phyloP scores from a whole-genome alignment of 2,888 invertebrate species.

The Stenodera caucasica region DNA sequence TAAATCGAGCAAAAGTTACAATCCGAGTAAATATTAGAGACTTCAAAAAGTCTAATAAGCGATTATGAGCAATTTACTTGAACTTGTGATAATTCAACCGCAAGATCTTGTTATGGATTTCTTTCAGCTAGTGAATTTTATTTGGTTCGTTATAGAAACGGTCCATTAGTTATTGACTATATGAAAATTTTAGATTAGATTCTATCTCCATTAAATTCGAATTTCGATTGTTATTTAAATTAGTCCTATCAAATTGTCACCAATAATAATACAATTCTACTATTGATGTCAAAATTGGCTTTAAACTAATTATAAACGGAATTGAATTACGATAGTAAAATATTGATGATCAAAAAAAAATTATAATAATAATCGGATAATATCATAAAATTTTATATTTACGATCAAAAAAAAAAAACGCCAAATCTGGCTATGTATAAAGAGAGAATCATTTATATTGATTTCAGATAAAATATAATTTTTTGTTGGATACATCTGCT shows the following conservation, averaged over 20 bases:
- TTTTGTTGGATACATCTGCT: conserved; percentile 5
- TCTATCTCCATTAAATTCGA: no score
- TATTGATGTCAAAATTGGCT: background rate
- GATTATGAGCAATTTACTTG: conserved; percentile 44
- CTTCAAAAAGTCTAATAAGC: conserved; percentile 40
- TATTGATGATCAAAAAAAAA: background rate
- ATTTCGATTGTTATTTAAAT: no score
- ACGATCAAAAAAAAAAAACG: background rate
- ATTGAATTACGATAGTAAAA: background rate
- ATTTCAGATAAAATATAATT: conserved; percentile 1
- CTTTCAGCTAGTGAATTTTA: conserved; percentile 45
- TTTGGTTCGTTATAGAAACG: conserved; percentile 34
- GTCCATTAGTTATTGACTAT: conserved; percentile 34
- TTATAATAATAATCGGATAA: no score
- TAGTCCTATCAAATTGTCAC: background rate
- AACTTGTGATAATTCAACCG: conserved; percentile 46
- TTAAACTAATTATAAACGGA: background rate
- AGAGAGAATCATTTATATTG: conserved; percentile 3
- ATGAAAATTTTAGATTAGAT: background rate
- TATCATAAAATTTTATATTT: background rate
- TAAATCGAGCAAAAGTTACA: conserved; percentile 22
- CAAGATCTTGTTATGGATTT: conserved; percentile 49
- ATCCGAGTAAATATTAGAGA: conserved; percentile 36
- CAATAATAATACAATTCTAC: no score
- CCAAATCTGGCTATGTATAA: background rate